Base-by-base conservation (phyloP, 2,888 invertebrate species). In the Monochamus alternatus region DNA sequence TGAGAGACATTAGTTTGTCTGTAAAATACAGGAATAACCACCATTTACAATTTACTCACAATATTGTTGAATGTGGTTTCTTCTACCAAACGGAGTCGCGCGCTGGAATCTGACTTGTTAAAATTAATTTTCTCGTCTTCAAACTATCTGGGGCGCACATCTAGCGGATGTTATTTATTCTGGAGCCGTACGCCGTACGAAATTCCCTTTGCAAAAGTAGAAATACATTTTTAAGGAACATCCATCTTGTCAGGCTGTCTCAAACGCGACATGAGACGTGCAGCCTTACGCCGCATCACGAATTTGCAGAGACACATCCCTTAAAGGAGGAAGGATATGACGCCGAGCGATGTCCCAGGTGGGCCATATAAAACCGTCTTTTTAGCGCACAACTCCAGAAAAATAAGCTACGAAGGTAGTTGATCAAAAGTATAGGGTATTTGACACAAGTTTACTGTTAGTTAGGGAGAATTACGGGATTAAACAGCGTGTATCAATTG, bases 181-280 rank as follows among this genome's bases (percentile, higher is more conserved):
- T 55, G n/a, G 3, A 55, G 22, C 55, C 55, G 55, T 55, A 22
- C 55, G 22, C 55, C 55, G 55, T 55, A 22, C 55, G n/a, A 55
- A 22, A 55, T 55, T 55, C 55, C 22, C 55, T 55, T 55, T 55
- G 22, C 55, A 12, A 22, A 55, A 55, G 55, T 55, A 55, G n/a
- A 55, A 55, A 55, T 55, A n/a, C n/a, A 55, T 55, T 55, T 55
- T 55, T 55, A 55, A 55, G n/a, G 55, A 55, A 22, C 55, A 55
- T 55, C 55, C n/a, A 22, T 55, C 55, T 55, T 55, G 55, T 55
- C 55, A 14, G 55, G 3, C 55, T 55, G 55, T 22, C n/a, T 14
- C 7, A 3, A 5, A 55, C n/a, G 22, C 55, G 14, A 55, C 55
- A n/a, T 22, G 55, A 55, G 22, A 55, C 14, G 55, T 55, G 22